phyloP scores from a whole-genome alignment of 2,797 vertebrate genomes.

The Enteromius radiatus region DNA sequence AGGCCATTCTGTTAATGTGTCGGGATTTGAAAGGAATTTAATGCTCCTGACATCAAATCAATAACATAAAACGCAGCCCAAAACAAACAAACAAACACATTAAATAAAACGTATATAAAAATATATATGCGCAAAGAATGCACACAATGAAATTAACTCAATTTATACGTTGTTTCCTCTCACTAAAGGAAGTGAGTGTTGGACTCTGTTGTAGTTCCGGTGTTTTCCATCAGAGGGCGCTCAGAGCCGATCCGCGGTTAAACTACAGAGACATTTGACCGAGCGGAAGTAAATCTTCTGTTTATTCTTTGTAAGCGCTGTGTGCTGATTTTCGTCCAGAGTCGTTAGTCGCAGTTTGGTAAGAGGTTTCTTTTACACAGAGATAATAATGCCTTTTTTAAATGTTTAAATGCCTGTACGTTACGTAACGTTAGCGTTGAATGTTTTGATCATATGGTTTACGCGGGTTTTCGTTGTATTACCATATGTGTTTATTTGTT shows the following conservation, averaged over 20 bases:
- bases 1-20: too few species aligned
- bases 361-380: not conserved
- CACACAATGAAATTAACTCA: not conserved
- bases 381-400: not conserved
- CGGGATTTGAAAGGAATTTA: too few species aligned
- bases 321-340: not conserved
- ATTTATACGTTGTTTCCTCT: not conserved
- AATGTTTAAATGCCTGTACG: not conserved
- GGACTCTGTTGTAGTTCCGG: not conserved
- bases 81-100: not conserved
- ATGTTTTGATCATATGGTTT: not conserved
- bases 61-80: not conserved
- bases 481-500: not conserved
- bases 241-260: not conserved
- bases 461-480: not conserved
- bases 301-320: not conserved
- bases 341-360: not conserved
- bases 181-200: not conserved
- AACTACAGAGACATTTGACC: not conserved
- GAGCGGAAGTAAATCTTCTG: conserved; percentile 30
- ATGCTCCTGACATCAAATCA: not conserved
- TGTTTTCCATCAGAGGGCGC: not conserved
- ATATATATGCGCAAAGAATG: not conserved
- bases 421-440: not conserved
- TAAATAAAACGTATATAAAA: too few species aligned